Percentiles rank a stretch among this genome's conserved stretches.
Evolutionary conservation across 1,140 invertebrate species (phyloP).

Genomic region (Hyphantria cunea): DNA sequence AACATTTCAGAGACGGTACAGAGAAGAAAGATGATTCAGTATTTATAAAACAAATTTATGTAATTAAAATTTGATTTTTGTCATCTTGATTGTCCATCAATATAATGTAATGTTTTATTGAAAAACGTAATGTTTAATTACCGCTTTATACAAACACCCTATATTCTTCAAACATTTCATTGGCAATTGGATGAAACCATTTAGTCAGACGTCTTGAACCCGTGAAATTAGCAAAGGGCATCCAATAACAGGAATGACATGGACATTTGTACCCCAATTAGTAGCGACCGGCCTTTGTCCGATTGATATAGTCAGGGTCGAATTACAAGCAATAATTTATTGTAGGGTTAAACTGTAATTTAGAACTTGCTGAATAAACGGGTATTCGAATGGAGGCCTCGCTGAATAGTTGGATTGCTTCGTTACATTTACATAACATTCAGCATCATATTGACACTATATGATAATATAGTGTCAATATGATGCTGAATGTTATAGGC

Average conservation of each 20-base stretch:
- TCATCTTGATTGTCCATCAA: too few species aligned
- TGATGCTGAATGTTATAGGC: too few species aligned
- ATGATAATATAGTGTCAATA: too few species aligned
- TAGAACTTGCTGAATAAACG: not conserved
- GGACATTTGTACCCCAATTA: constrained; percentile 34
- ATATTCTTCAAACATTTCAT: not conserved
- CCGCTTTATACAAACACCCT: too few species aligned
- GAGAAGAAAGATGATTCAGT: too few species aligned
- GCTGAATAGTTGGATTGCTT: not conserved
- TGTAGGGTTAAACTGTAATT: constrained; percentile 15
- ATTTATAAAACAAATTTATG: too few species aligned
- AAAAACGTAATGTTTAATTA: too few species aligned
- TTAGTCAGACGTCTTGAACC: constrained; percentile 10
- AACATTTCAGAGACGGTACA: too few species aligned
- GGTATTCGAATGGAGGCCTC: not conserved
- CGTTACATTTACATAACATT: too few species aligned
- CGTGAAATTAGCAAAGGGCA: constrained; percentile 28
- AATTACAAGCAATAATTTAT: constrained; percentile 26
- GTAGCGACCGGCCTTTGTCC: constrained; percentile 10
- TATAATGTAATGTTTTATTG: too few species aligned
- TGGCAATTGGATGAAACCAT: constrained; percentile 19
- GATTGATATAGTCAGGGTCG: constrained; percentile 20
- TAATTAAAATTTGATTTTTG: too few species aligned
- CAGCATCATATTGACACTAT: too few species aligned
- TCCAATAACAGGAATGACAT: constrained; percentile 31